These are phyloP conservation scores for Heliconius sara DNA, from an alignment of 2,888 invertebrate genomes.

Conservation along the genomic window DNA sequence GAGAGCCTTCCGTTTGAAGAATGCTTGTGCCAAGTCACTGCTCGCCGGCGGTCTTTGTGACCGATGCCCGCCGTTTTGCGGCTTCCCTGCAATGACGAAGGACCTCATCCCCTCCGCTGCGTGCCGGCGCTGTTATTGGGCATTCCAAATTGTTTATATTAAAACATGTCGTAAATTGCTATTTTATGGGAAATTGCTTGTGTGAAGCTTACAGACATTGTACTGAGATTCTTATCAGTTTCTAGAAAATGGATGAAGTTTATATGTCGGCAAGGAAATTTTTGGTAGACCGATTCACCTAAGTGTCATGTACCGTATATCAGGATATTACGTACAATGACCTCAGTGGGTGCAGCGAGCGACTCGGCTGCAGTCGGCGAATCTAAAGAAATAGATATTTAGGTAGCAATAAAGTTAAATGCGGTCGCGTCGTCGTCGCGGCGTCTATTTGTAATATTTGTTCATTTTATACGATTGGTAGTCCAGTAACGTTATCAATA, in stretches of 20 bases:
- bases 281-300: neutral
- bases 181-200: neutral
- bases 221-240: neutral
- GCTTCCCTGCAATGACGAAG: constrained; percentile 7
- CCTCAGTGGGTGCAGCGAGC: constrained; percentile 20
- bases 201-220: neutral
- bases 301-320: neutral
- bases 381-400: neutral
- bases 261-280: neutral
- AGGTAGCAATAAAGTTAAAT: constrained; percentile 21
- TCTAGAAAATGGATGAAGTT: neutral
- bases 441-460: neutral
- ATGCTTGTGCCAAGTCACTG: constrained; percentile 29
- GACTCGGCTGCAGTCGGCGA: neutral
- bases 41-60: constrained; percentile 19
- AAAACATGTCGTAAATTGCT: constrained; percentile 6
- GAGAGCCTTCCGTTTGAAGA: constrained; percentile 37
- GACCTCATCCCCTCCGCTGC: too few species aligned
- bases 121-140: neutral
- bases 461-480: neutral
- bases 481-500: neutral
- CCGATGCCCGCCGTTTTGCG: constrained; percentile 23
- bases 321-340: constrained; percentile 21
- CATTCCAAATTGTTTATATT: constrained; percentile 16
- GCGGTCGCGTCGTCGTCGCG: neutral